Evolutionary conservation across 2,113 vertebrate genomes (phyloP).

Genomic region (Triplophysa rosa): DNA sequence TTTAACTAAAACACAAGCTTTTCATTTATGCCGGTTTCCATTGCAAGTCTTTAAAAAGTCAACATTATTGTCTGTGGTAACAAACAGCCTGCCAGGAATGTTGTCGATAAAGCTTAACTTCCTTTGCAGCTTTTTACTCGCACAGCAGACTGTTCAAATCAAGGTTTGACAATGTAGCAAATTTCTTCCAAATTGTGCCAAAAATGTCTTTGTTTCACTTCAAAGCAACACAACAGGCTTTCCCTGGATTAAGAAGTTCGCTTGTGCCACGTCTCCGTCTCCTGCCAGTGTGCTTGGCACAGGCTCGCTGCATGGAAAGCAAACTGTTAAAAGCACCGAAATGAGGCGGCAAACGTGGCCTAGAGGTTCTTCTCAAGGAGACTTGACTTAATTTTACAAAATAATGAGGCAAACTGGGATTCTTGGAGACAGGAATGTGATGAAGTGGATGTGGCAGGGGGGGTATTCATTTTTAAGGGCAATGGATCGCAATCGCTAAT

Average conservation of each 20-base stretch:
- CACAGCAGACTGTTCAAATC: not conserved
- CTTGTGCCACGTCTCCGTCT: constrained; percentile 9
- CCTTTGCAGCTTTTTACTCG: not conserved
- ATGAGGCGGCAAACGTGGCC: not conserved
- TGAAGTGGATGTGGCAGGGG: not conserved
- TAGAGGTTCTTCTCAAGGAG: constrained; percentile 22
- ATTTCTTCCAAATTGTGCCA: not conserved
- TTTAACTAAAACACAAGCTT: no score
- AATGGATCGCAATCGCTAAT: no score
- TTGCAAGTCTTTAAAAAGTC: not conserved
- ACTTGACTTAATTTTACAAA: not conserved
- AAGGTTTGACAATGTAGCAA: not conserved
- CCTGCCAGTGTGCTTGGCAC: constrained; percentile 13
- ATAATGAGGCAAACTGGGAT: not conserved
- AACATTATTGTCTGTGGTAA: not conserved
- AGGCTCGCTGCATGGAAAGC: not conserved
- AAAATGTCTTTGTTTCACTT: not conserved
- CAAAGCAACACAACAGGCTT: constrained; percentile 31
- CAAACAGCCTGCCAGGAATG: not conserved
- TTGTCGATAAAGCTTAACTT: not conserved
- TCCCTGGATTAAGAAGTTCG: constrained; percentile 42
- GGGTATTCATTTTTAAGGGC: not conserved
- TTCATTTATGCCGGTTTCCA: not conserved
- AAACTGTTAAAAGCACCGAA: constrained; percentile 15
- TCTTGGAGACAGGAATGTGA: not conserved